A percentile compares a stretch with the other conserved stretches of the same genome.
Evolutionary conservation across 2,888 invertebrate species (phyloP).

Genomic region (Epinotia bilunana): DNA sequence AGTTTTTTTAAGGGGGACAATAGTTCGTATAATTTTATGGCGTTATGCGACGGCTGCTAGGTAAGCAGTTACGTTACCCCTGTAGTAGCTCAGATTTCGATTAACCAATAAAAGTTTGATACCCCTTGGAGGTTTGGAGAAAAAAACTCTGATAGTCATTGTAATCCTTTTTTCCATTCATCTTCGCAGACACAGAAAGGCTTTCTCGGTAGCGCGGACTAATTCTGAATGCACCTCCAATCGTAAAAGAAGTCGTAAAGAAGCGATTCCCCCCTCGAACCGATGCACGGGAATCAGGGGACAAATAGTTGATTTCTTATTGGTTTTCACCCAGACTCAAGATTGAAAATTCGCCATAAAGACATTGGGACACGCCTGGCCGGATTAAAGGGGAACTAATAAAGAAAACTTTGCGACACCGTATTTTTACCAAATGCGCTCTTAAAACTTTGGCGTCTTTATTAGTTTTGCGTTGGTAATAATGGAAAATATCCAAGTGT

Average conservation of each 20-base stretch:
- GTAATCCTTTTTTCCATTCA: slow-evolving; percentile 81
- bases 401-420: slow-evolving; percentile 84
- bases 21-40: slow-evolving; percentile 39
- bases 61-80: slow-evolving; percentile 10
- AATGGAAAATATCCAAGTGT: slow-evolving; percentile 48
- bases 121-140: slow-evolving; percentile 51
- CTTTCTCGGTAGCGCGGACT: slow-evolving; percentile 77
- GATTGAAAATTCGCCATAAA: slow-evolving; percentile 84
- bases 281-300: slow-evolving; percentile 81
- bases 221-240: slow-evolving; percentile 84
- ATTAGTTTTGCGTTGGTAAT: slow-evolving; percentile 76
- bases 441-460: slow-evolving; percentile 78
- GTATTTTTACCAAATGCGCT: slow-evolving; percentile 81
- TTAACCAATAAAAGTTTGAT: slow-evolving; percentile 57
- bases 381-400: slow-evolving; percentile 84
- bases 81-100: slow-evolving; percentile 45
- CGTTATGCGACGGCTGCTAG: slow-evolving; percentile 8
- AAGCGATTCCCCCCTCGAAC: slow-evolving; percentile 77
- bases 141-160: slow-evolving; percentile 67
- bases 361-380: slow-evolving; percentile 83
- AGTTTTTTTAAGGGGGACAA: slow-evolving; percentile 23
- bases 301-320: slow-evolving; percentile 84
- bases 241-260: slow-evolving; percentile 85
- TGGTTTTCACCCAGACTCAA: slow-evolving; percentile 81
- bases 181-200: slow-evolving; percentile 80